phyloP scores from a whole-genome alignment of 1,140 invertebrate species.

The Drosophila azteca region DNA sequence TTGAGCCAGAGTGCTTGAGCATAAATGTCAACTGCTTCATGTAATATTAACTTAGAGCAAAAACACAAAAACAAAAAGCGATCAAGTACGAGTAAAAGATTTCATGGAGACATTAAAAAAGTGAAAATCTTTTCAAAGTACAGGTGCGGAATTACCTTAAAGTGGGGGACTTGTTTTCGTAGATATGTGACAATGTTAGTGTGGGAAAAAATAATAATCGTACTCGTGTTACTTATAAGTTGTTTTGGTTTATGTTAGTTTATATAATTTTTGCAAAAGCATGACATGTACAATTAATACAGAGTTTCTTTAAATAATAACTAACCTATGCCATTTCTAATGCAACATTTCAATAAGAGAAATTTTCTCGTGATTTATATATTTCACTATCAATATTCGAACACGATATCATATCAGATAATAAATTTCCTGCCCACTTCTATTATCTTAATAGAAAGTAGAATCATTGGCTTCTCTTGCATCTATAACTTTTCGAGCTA shows the following conservation, averaged over 20 bases:
- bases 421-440: neutral
- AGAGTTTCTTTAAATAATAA: too few relatives aligned
- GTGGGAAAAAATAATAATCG: neutral
- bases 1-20: slow-evolving; percentile 18
- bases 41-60: slow-evolving; percentile 39
- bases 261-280: too few relatives aligned
- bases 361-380: too few relatives aligned
- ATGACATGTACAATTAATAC: too few relatives aligned
- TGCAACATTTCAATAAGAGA: too few relatives aligned
- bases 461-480: neutral
- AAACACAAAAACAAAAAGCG: slow-evolving; percentile 36
- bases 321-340: too few relatives aligned
- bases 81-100: slow-evolving; percentile 53
- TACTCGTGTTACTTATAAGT: neutral
- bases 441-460: neutral
- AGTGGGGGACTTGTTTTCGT: slow-evolving; percentile 6
- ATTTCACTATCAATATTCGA: too few relatives aligned
- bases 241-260: too few relatives aligned
- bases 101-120: slow-evolving; percentile 68
- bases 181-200: too few relatives aligned
- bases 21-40: slow-evolving; percentile 56
- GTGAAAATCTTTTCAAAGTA: slow-evolving; percentile 60
- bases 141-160: slow-evolving; percentile 16
- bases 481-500: too few relatives aligned
- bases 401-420: neutral